Evolutionary conservation across 2,797 vertebrate species (phyloP), one percentile per base, ranked within the genome.

Genomic region (Loriculus beryllinus): DNA sequence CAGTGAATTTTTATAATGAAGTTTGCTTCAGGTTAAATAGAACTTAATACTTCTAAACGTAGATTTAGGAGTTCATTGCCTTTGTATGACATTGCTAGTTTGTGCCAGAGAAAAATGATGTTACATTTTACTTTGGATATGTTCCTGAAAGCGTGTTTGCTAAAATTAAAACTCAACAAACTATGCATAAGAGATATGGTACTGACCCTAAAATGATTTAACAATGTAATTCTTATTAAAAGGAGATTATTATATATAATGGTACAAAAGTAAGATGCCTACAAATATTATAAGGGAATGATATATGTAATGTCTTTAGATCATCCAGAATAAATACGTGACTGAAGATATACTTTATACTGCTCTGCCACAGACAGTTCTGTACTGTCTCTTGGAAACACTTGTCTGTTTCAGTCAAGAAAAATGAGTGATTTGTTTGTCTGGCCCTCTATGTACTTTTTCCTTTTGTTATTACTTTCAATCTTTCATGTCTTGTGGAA

Each of bases 1-100:
- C 59, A 95, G 69, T 51, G 49, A 96, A 95, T 95, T 91, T 80
- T 21, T 94, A 25, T 54, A 96, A 92, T 94, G 76, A 95, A 91
- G 88, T 93, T 87, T 22, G 16, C 88, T 72, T 94, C 76, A 71
- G 72, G 86, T 86, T 94, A 97, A 96, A 86, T 75, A 95, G 88
- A 86, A 76, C 49, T 91, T 91, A 90, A 75, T 86, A 80, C 25
- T 83, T 83, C 75, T 65, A 74, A 95, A 82, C 7, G 11, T 45
- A 22, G 52, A 84, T 93, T 86, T 92, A 94, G 64, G 80, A 92
- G n/a, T 88, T 60, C 2, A 14, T 62, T 90, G 33, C 42, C 33
- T 68, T 84, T 83, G 77, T 78, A 19, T 68, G 60, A 62, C 51
- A 78, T 72, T 78, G 57, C 13, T 77, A 76, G 45, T 72, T 43